A percentile compares a stretch with the other conserved stretches of the same genome.
These are phyloP conservation scores for Zenarchopterus dispar DNA, from an alignment of 2,797 vertebrate species.

Conservation along the genomic window DNA sequence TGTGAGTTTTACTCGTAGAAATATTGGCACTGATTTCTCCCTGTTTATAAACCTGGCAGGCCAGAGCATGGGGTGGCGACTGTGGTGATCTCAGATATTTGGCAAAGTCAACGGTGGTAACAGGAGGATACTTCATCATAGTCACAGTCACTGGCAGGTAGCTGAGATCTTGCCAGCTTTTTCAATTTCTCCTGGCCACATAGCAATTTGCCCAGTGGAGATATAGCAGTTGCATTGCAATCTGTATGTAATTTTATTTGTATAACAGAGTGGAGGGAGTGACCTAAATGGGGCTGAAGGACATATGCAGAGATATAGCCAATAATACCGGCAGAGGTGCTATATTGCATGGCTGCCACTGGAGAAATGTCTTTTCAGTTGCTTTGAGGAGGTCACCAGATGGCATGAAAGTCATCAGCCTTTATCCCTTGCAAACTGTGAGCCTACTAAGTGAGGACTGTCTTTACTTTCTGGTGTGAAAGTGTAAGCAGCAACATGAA, in stretches of 20 bases:
- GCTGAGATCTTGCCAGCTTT: constrained; percentile 76
- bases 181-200: constrained; percentile 77
- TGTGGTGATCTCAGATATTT: constrained; percentile 77
- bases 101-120: constrained; percentile 78
- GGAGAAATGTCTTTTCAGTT: constrained; percentile 64
- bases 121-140: constrained; percentile 81
- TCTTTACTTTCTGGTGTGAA: constrained; percentile 53
- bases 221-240: constrained; percentile 74
- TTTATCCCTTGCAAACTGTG: constrained; percentile 49
- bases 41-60: constrained; percentile 70
- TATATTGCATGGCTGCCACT: constrained; percentile 57
- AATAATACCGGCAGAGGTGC: constrained; percentile 62
- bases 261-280: constrained; percentile 69
- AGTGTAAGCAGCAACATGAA: constrained; percentile 10
- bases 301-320: constrained; percentile 67
- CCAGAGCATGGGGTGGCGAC: constrained; percentile 60
- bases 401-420: constrained; percentile 77
- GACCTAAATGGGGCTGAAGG: constrained; percentile 77
- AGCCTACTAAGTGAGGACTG: constrained; percentile 40
- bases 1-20: constrained; percentile 68
- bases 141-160: constrained; percentile 80
- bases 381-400: constrained; percentile 76
- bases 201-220: constrained; percentile 73
- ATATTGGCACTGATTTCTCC: constrained; percentile 56
- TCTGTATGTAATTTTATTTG: constrained; percentile 77